phyloP scores from a whole-genome alignment of 2,888 invertebrate species.

The Dermolepida albohirtum region DNA sequence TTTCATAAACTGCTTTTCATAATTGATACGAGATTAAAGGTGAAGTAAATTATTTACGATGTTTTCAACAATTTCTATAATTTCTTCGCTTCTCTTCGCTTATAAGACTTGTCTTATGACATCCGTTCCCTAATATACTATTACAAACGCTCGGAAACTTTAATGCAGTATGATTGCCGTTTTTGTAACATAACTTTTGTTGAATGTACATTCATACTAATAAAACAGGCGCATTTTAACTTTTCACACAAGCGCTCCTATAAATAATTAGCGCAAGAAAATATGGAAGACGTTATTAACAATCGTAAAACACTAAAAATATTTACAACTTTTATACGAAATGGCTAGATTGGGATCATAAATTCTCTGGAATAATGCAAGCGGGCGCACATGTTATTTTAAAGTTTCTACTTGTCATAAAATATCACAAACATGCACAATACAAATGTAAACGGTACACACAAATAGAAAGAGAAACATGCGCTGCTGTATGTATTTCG shows the following conservation, averaged over 20 bases:
- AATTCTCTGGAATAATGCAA: slow-evolving; percentile 26
- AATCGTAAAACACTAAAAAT: slow-evolving; percentile 35
- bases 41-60: no score
- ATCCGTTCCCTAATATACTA: no score
- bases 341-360: slow-evolving; percentile 11
- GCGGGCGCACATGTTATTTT: slow-evolving; percentile 22
- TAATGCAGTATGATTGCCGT: no score
- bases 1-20: no score
- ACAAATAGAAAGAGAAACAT: neutral
- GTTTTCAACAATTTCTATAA: no score
- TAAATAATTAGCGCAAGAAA: slow-evolving; percentile 28
- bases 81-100: no score
- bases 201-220: no score
- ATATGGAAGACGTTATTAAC: slow-evolving; percentile 32
- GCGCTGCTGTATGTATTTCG: neutral
- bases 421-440: slow-evolving; percentile 26
- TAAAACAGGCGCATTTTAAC: slow-evolving; percentile 2
- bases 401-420: slow-evolving; percentile 32
- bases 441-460: neutral
- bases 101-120: no score
- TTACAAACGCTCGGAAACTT: no score
- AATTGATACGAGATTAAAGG: no score
- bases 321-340: slow-evolving; percentile 26
- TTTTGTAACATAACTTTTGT: no score
- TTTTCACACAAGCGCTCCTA: slow-evolving; percentile 4